A percentile compares a stretch with the other conserved stretches of the same genome.
These are phyloP conservation scores for Scyliorhinus canicula DNA, from an alignment of 2,797 vertebrate species.

Conservation along the genomic window DNA sequence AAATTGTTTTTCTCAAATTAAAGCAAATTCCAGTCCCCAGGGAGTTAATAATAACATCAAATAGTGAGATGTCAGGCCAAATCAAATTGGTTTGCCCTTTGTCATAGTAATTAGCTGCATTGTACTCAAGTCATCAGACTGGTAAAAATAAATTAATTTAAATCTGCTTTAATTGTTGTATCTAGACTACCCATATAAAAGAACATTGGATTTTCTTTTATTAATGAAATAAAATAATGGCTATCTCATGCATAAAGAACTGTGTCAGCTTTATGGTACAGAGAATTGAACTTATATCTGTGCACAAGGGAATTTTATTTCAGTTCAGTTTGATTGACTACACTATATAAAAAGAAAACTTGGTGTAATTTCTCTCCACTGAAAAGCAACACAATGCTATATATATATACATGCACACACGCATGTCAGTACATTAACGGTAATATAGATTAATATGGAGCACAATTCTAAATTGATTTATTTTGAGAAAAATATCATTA, in stretches of 20 bases:
- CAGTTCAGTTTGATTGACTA: not conserved
- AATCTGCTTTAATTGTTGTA: constrained; percentile 10
- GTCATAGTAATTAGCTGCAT: not conserved
- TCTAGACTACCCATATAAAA: not conserved
- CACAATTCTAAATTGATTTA: not conserved
- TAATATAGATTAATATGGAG: not conserved
- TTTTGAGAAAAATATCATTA: not conserved
- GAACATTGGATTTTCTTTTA: not conserved
- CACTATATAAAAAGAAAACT: not conserved
- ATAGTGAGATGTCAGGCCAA: not conserved
- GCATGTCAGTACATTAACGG: too few species aligned
- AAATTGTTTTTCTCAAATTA: not conserved
- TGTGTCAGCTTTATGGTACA: not conserved
- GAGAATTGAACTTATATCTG: not conserved
- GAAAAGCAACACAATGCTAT: not conserved
- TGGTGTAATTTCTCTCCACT: not conserved
- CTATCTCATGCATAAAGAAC: constrained; percentile 20
- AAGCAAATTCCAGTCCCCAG: constrained; percentile 4
- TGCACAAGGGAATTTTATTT: not conserved
- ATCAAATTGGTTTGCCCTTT: not conserved
- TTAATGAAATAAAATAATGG: constrained; percentile 26
- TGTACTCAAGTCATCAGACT: not conserved
- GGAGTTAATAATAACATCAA: constrained; percentile 4
- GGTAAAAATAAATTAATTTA: constrained; percentile 26
- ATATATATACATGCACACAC: not conserved